Conservation (phyloP, 2,113 vertebrate species). For the Lasiurus cinereus region DNA sequence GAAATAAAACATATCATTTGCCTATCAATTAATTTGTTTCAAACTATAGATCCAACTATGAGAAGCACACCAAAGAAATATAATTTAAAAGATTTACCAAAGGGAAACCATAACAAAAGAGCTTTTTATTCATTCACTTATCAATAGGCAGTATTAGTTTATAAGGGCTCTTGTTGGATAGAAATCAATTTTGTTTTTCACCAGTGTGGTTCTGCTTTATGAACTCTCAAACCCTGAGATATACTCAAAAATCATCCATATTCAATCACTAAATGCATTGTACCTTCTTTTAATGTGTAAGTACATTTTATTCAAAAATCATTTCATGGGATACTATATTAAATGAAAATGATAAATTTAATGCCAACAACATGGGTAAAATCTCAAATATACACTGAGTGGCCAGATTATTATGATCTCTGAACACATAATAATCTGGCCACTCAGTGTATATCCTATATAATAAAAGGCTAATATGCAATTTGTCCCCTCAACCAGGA, state of each 20-base stretch:
- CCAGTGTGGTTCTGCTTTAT: background rate
- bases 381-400: background rate
- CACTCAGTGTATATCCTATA: no score
- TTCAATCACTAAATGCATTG: background rate
- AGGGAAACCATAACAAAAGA: background rate
- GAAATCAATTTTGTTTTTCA: constrained; percentile 9
- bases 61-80: background rate
- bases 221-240: background rate
- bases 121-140: background rate
- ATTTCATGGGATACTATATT: background rate
- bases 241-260: background rate
- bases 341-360: background rate
- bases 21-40: background rate
- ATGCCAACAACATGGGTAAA: background rate
- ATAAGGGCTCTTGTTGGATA: background rate
- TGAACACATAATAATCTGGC: no score
- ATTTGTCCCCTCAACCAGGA: no score
- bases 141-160: background rate
- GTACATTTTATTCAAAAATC: background rate
- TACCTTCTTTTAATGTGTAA: background rate
- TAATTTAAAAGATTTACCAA: background rate
- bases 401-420: no score
- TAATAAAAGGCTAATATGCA: no score
- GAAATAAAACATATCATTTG: background rate
- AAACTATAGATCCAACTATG: background rate